Conservation (phyloP, 2,888 invertebrate species). For the Epirrhoe alternata region DNA sequence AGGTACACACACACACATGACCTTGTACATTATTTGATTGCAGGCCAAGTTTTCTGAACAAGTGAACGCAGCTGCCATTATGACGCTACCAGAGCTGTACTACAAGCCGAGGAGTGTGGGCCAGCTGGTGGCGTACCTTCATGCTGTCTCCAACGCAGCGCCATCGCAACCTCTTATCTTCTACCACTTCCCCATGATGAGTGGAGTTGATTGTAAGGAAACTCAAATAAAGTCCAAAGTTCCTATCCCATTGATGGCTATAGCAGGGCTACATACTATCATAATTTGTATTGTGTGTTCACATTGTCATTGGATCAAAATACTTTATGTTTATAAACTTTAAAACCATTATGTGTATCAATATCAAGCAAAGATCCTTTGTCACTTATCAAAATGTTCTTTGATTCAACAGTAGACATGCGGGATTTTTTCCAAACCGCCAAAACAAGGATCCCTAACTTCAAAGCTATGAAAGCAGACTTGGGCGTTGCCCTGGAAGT, state of each 20-base stretch:
- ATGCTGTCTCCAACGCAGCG: slow-evolving; percentile 86
- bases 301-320: no score
- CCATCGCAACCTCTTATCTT: slow-evolving; percentile 90
- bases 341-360: no score
- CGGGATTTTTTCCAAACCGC: slow-evolving; percentile 86
- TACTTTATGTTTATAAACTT: no score
- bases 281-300: no score
- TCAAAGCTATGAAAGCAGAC: slow-evolving; percentile 90
- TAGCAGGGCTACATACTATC: no score
- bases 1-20: not conserved
- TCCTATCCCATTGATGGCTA: no score
- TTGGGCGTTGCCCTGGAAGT: slow-evolving; percentile 87
- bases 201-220: slow-evolving; percentile 51
- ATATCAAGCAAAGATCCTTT: not conserved
- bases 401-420: slow-evolving; percentile 77
- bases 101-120: slow-evolving; percentile 86
- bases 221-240: not conserved
- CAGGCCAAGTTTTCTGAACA: slow-evolving; percentile 87
- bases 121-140: slow-evolving; percentile 86
- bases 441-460: slow-evolving; percentile 86
- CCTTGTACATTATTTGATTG: not conserved
- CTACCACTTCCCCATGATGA: slow-evolving; percentile 77
- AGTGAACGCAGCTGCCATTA: slow-evolving; percentile 68
- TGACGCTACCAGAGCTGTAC: slow-evolving; percentile 90
- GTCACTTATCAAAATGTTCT: slow-evolving; percentile 42